A percentile compares a stretch with the other conserved stretches of the same genome.
Conservation (phyloP, 1,140 invertebrate genomes). For the Lordiphosa collinella region DNA sequence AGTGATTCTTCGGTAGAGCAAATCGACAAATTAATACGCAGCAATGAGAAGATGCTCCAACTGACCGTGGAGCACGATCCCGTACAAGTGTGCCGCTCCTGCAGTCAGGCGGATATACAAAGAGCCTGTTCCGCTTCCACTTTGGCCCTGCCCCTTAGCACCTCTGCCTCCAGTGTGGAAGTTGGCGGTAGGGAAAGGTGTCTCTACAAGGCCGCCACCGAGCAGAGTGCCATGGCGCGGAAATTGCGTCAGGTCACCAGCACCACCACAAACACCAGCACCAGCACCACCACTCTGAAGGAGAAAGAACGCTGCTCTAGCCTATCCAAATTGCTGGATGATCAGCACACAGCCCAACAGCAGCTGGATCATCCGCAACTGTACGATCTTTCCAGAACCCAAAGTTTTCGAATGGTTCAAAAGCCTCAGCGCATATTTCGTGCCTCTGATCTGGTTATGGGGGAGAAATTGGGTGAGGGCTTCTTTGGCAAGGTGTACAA, state of each 20-base stretch:
- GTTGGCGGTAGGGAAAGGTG: constrained; percentile 49
- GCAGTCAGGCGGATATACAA: constrained; percentile 70
- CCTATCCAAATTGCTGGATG: constrained; percentile 90
- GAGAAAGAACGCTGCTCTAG: constrained; percentile 92
- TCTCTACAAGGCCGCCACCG: constrained; percentile 40
- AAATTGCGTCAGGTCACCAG: constrained; percentile 47
- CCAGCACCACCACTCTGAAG: constrained; percentile 44
- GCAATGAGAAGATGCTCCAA: constrained; percentile 87
- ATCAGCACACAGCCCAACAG: constrained; percentile 69
- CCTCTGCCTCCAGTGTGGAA: constrained; percentile 70
- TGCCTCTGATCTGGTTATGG: constrained; percentile 91
- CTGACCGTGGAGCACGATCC: constrained; percentile 93
- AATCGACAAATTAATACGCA: constrained; percentile 87
- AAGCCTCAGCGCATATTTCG: constrained; percentile 89
- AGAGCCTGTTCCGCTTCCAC: constrained; percentile 59
- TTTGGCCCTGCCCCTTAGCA: constrained; percentile 57
- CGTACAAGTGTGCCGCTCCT: constrained; percentile 82
- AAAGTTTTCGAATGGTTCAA: constrained; percentile 92
- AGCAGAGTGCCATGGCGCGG: constrained; percentile 32
- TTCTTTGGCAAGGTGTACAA: constrained; percentile 96
- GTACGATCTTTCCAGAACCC: constrained; percentile 89
- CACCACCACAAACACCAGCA: constrained; percentile 1
- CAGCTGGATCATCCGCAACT: constrained; percentile 66
- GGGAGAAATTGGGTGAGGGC: constrained; percentile 93
- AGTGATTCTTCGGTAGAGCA: constrained; percentile 87